These are phyloP conservation scores for Coilia nasus DNA, from an alignment of 2,797 vertebrate species.

Conservation along the genomic window DNA sequence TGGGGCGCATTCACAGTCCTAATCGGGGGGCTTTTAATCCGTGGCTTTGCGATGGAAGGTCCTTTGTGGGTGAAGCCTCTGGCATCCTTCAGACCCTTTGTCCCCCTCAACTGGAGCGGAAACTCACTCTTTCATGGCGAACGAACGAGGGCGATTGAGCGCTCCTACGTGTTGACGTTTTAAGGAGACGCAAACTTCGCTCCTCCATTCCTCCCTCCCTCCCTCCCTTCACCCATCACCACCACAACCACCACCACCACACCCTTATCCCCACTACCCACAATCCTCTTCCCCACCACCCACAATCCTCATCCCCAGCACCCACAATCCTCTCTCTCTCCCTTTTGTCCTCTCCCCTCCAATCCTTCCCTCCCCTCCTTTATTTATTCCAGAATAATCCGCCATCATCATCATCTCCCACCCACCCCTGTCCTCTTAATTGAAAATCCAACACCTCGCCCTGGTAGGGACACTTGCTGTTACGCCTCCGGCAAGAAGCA, in stretches of 20 bases:
- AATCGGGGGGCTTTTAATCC: constrained; percentile 73
- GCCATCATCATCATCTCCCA: background rate
- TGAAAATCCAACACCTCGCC: constrained; percentile 8
- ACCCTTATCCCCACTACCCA: too few species aligned
- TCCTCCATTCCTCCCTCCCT: background rate
- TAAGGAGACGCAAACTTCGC: background rate
- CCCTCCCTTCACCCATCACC: background rate
- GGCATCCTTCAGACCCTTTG: constrained; percentile 64
- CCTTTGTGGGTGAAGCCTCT: constrained; percentile 70
- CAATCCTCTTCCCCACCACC: too few species aligned
- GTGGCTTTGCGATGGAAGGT: constrained; percentile 54
- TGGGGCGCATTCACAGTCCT: constrained; percentile 67
- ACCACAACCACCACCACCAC: too few species aligned
- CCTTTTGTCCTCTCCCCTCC: too few species aligned
- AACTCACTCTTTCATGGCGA: constrained; percentile 61
- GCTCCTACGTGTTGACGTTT: constrained; percentile 25
- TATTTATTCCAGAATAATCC: background rate
- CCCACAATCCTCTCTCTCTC: too few species aligned
- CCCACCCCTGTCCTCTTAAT: background rate
- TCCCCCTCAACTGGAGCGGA: constrained; percentile 72
- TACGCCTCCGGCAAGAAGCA: background rate
- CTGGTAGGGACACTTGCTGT: background rate
- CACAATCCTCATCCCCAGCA: too few species aligned
- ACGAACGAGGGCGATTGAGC: constrained; percentile 32
- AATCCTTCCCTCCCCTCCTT: background rate